Evolutionary conservation across 1,140 invertebrate species (phyloP).

Genomic region (Meloidogyne hapla): DNA sequence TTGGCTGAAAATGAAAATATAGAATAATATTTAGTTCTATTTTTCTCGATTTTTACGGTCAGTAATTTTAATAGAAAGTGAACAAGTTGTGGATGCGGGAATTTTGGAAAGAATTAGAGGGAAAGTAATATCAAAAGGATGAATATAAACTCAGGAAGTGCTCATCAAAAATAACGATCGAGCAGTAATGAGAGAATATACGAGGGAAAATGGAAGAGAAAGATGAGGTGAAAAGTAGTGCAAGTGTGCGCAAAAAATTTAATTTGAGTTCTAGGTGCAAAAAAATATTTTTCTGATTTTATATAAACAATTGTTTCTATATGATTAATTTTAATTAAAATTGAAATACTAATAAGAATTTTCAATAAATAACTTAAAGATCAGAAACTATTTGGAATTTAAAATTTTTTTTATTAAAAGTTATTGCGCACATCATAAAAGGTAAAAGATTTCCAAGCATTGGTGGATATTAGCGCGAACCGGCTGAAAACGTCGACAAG

Average conservation of each 20-base stretch:
- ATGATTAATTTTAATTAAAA: too few relatives aligned
- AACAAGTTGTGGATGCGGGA: neutral
- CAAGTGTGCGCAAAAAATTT: neutral
- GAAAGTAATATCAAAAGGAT: neutral
- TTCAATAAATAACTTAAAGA: neutral
- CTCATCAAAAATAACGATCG: slow-evolving; percentile 1
- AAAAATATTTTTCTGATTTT: neutral
- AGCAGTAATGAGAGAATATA: neutral
- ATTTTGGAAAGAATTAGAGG: neutral
- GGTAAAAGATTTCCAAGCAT: neutral
- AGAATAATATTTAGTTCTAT: neutral
- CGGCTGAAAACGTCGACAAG: neutral
- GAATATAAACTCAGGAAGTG: slow-evolving; percentile 5
- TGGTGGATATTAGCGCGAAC: neutral
- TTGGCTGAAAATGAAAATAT: neutral
- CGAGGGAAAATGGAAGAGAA: neutral
- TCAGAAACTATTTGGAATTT: neutral
- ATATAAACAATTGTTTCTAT: too few relatives aligned
- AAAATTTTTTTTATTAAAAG: neutral
- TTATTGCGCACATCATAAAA: neutral
- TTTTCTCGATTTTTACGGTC: slow-evolving; percentile 3
- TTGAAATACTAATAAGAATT: neutral
- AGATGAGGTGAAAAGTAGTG: neutral
- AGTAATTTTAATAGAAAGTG: neutral
- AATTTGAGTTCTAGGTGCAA: neutral